These are phyloP conservation scores for Amyelois transitella DNA, from an alignment of 1,140 invertebrate genomes.

Conservation along the genomic window DNA sequence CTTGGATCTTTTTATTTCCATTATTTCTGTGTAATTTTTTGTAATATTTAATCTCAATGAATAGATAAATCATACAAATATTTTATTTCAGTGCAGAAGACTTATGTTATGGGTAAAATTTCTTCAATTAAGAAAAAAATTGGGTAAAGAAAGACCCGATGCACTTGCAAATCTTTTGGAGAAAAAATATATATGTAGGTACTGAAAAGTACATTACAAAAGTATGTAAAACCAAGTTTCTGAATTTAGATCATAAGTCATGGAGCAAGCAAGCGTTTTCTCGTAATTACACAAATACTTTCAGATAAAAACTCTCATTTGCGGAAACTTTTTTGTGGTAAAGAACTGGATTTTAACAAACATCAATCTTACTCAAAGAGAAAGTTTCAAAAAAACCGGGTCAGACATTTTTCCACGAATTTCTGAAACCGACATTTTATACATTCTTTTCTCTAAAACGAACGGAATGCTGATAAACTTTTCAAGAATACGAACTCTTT, in stretches of 20 bases:
- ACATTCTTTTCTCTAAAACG: slow-evolving; percentile 41
- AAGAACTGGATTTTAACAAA: slow-evolving; percentile 29
- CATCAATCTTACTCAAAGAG: slow-evolving; percentile 58
- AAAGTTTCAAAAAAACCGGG: slow-evolving; percentile 54
- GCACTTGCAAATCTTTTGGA: not conserved
- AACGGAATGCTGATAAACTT: slow-evolving; percentile 30
- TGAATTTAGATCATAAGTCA: not conserved
- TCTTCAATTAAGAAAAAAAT: no score
- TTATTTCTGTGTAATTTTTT: not conserved
- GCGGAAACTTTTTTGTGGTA: slow-evolving; percentile 1
- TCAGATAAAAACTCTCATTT: not conserved
- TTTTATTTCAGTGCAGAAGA: no score
- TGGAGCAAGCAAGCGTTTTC: not conserved
- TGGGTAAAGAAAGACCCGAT: no score
- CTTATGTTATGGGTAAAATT: no score
- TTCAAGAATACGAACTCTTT: slow-evolving; percentile 4
- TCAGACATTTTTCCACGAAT: slow-evolving; percentile 56
- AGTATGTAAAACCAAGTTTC: not conserved
- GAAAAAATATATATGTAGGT: not conserved
- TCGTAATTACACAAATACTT: not conserved
- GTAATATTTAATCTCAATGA: not conserved
- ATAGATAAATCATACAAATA: not conserved
- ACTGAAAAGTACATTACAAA: not conserved
- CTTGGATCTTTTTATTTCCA: not conserved
- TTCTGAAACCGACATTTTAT: slow-evolving; percentile 45